Evolutionary conservation across 2,113 vertebrate genomes (phyloP), one percentile per base, ranked within the genome.

Genomic region (Alaudala cheleensis): DNA sequence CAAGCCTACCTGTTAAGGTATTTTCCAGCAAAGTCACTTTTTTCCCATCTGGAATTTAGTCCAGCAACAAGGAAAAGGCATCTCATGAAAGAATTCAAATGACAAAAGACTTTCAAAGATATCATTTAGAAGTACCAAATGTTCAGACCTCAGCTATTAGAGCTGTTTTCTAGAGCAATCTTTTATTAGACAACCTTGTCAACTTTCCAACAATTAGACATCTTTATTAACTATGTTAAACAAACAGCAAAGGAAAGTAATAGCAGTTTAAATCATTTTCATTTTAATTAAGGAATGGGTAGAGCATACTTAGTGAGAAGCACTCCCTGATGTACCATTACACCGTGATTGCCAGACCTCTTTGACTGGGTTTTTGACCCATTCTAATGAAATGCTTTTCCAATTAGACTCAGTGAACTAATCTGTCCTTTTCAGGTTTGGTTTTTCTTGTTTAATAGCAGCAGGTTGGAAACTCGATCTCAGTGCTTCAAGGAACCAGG

Each of bases 331-430:
- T 86, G 94, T 78, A 64, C 62, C 81, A 94, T 96, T 97, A 92
- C 74, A 95, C 39, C 28, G 34, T 61, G 95, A 96, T 12, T 92
- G 87, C 96, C 74, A 73, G 94, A 97, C 95, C 96, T 93, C 92
- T 92, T 87, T 80, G 57, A 85, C 80, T 93, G 96, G 96, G 81
- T 94, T 66, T 77, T 96, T 97, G 96, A 97, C 96, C 97, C 93
- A 20, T 96, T 96, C 95, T 97, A 97, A 97, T 96, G 95, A 96
- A 97, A 97, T 95, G 95, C 94, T 97, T 96, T 97, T 95, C 91
- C 94, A 96, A 94, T 97, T 96, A 96, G 90, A 84, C 85, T 95
- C 81, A 67, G 91, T 58, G 96, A 97, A 97, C 92, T 95, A 94
- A 96, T 96, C 91, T 87, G 86, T 93, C 93, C 94, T 96, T 94